phyloP scores from a whole-genome alignment of 1,140 invertebrate species.

The Centruroides vittatus region DNA sequence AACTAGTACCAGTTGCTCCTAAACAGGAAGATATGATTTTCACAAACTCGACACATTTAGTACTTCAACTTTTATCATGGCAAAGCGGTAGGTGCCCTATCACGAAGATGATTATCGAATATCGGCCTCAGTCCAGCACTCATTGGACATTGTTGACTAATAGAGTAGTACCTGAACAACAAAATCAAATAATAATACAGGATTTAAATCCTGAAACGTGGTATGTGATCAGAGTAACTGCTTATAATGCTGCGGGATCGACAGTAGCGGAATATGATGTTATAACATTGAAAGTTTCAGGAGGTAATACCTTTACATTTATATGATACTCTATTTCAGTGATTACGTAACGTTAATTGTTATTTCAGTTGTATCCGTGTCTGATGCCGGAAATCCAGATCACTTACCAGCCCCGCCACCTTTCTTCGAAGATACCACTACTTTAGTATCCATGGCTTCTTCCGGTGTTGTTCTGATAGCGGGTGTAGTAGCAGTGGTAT shows the following conservation, averaged over 20 bases:
- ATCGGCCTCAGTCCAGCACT: conserved; percentile 34
- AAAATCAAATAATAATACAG: conserved; percentile 25
- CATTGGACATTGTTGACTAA: conserved; percentile 14
- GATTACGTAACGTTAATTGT: neutral
- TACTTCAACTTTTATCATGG: conserved; percentile 56
- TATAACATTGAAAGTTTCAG: conserved; percentile 4
- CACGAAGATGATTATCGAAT: conserved; percentile 56
- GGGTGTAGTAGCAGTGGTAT: conserved; percentile 19
- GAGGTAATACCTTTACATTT: conserved; percentile 1
- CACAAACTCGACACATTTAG: conserved; percentile 51
- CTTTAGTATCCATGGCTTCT: conserved; percentile 19
- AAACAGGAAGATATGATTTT: conserved; percentile 43
- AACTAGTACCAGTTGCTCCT: conserved; percentile 45
- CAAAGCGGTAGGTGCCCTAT: conserved; percentile 58
- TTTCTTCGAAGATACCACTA: conserved; percentile 20
- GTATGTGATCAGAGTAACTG: conserved; percentile 31
- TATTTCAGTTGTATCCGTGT: neutral
- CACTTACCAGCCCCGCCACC: conserved; percentile 10
- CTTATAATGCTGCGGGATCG: conserved; percentile 30
- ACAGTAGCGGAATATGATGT: conserved; percentile 23
- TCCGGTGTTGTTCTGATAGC: conserved; percentile 20
- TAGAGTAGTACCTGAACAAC: conserved; percentile 8
- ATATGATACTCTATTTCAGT: too few relatives aligned
- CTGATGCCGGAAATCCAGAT: neutral
- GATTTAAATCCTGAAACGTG: conserved; percentile 31